Evolutionary conservation across 2,888 invertebrate species (phyloP).

Genomic region (Metellina segmentata): DNA sequence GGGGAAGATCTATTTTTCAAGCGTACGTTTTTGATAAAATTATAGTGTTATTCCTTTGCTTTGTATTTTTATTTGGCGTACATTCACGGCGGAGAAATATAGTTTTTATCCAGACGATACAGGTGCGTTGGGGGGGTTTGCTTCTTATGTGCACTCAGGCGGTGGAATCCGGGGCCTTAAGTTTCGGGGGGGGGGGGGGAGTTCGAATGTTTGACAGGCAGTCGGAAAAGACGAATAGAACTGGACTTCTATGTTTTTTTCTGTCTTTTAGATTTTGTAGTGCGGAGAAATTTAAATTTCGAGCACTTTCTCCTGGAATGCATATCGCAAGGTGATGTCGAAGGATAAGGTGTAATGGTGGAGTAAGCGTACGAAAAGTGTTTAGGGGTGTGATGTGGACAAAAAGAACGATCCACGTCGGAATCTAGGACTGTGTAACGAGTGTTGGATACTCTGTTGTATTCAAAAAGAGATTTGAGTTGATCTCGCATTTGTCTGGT

Average conservation of each 20-base stretch:
- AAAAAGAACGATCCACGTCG: no score
- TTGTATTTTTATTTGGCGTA: constrained; percentile 7
- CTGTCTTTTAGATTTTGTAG: no score
- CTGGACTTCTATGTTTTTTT: background rate
- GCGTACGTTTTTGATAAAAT: constrained; percentile 32
- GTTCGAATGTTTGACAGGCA: constrained; percentile 36
- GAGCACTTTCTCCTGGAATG: background rate
- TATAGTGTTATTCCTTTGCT: constrained; percentile 12
- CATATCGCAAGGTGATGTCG: background rate
- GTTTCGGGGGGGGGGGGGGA: background rate
- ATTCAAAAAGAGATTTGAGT: no score
- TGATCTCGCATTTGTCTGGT: no score
- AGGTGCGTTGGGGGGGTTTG: background rate
- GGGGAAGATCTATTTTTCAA: constrained; percentile 5
- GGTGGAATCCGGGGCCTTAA: constrained; percentile 7
- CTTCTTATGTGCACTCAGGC: background rate
- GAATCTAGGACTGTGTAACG: no score
- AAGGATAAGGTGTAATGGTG: background rate
- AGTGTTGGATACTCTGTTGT: no score
- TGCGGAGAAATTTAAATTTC: background rate
- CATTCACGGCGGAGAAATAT: constrained; percentile 30
- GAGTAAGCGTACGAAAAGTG: no score
- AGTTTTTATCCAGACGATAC: constrained; percentile 28
- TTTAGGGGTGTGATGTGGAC: no score
- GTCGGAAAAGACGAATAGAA: background rate